Evolutionary conservation across 2,888 invertebrate species (phyloP).

Genomic region (Dicyrtomina minuta): DNA sequence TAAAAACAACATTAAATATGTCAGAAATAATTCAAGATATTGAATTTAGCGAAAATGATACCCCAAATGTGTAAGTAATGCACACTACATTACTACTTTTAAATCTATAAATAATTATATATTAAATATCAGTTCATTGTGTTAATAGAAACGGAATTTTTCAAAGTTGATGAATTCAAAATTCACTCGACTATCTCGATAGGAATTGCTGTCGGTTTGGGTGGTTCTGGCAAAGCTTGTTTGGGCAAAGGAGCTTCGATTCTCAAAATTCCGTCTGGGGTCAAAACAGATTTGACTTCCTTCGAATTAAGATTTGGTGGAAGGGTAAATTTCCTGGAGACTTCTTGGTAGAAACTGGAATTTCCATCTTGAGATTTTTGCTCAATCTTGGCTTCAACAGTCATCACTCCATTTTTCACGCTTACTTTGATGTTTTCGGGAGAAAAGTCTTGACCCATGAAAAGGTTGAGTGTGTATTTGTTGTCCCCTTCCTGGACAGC

Average conservation of each 20-base stretch:
- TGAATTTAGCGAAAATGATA: no score
- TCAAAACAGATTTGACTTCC: slow-evolving; percentile 51
- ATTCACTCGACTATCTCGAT: no score
- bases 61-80: no score
- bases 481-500: slow-evolving; percentile 33
- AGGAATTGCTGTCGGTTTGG: slow-evolving; percentile 50
- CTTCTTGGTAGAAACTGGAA: slow-evolving; percentile 51
- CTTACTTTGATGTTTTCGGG: slow-evolving; percentile 54
- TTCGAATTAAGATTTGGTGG: slow-evolving; percentile 52
- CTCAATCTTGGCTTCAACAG: slow-evolving; percentile 32
- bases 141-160: no score
- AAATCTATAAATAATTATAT: no score
- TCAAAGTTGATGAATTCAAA: no score
- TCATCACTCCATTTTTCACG: slow-evolving; percentile 30
- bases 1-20: no score
- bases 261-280: slow-evolving; percentile 51
- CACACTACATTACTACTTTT: no score
- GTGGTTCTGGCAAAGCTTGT: slow-evolving; percentile 29
- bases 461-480: slow-evolving; percentile 51
- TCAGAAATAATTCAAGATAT: no score
- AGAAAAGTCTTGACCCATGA: slow-evolving; percentile 47
- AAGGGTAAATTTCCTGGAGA: slow-evolving; percentile 50
- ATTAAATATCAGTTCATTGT: no score
- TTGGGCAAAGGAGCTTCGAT: slow-evolving; percentile 52
- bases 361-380: slow-evolving; percentile 30